phyloP scores from a whole-genome alignment of 2,888 invertebrate genomes.

The Eledone cirrhosa region DNA sequence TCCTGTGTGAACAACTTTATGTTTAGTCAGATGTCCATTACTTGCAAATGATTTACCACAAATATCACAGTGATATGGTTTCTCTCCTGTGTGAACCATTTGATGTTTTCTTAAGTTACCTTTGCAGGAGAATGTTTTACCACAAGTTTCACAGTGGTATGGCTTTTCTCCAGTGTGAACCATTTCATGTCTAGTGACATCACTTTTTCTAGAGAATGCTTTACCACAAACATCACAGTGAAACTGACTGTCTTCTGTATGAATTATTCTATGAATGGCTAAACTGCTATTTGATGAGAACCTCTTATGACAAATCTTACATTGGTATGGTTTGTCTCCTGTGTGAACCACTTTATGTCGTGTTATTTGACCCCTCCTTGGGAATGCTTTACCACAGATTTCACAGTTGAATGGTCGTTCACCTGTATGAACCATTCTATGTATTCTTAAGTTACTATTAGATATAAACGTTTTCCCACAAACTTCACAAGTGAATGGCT shows the following conservation, averaged over 20 bases:
- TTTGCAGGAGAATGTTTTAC: no score
- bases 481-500: neutral
- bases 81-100: no score
- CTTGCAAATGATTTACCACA: no score
- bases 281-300: neutral
- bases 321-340: neutral
- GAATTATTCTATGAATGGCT: neutral
- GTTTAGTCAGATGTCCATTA: no score
- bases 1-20: slow-evolving; percentile 12
- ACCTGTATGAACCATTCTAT: neutral
- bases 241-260: neutral
- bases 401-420: neutral
- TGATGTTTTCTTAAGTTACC: no score
- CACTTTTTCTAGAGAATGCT: no score
- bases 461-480: neutral
- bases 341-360: neutral
- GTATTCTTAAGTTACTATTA: neutral
- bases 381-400: neutral
- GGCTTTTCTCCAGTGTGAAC: no score
- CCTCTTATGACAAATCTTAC: neutral
- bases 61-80: no score
- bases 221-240: slow-evolving; percentile 2
- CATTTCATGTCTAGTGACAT: no score
- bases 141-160: no score
- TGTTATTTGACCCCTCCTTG: neutral